Conservation (phyloP, 1,140 invertebrate genomes). For the Rhyzopertha dominica region DNA sequence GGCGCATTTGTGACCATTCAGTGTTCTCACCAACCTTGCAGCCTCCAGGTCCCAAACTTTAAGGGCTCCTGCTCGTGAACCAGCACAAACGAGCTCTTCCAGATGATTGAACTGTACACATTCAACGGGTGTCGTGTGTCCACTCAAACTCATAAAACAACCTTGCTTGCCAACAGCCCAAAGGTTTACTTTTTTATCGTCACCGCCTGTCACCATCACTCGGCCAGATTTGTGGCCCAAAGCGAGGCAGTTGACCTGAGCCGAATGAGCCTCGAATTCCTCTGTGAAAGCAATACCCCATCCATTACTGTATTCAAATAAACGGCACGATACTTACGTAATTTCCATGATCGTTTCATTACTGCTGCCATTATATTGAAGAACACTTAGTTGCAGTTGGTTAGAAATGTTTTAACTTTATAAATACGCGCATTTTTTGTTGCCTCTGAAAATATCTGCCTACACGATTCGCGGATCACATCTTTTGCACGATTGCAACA, state of each 20-base stretch:
- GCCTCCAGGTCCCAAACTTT: slow-evolving; percentile 97
- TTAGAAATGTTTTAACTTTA: too few species aligned
- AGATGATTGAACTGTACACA: slow-evolving; percentile 91
- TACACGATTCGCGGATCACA: too few species aligned
- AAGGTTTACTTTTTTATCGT: slow-evolving; percentile 95
- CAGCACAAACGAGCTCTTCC: slow-evolving; percentile 93
- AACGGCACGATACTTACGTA: slow-evolving; percentile 49
- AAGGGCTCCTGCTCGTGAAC: slow-evolving; percentile 85
- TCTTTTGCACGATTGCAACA: too few species aligned
- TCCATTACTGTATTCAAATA: slow-evolving; percentile 4
- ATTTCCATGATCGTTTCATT: slow-evolving; percentile 57
- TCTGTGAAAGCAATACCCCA: slow-evolving; percentile 57
- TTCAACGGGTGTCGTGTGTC: slow-evolving; percentile 89
- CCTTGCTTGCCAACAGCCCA: slow-evolving; percentile 95
- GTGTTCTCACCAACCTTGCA: slow-evolving; percentile 82
- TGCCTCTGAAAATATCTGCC: too few species aligned
- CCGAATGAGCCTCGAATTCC: slow-evolving; percentile 83
- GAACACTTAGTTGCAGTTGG: neutral
- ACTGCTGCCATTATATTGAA: slow-evolving; percentile 56
- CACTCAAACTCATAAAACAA: slow-evolving; percentile 93
- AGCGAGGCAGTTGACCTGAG: slow-evolving; percentile 85
- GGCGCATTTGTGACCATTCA: slow-evolving; percentile 88
- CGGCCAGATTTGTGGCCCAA: slow-evolving; percentile 86
- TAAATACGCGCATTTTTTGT: too few species aligned
- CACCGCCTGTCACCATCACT: slow-evolving; percentile 93